These are phyloP conservation scores for Dendrocincla fuliginosa DNA, from an alignment of 2,797 vertebrate species.

Conservation along the genomic window DNA sequence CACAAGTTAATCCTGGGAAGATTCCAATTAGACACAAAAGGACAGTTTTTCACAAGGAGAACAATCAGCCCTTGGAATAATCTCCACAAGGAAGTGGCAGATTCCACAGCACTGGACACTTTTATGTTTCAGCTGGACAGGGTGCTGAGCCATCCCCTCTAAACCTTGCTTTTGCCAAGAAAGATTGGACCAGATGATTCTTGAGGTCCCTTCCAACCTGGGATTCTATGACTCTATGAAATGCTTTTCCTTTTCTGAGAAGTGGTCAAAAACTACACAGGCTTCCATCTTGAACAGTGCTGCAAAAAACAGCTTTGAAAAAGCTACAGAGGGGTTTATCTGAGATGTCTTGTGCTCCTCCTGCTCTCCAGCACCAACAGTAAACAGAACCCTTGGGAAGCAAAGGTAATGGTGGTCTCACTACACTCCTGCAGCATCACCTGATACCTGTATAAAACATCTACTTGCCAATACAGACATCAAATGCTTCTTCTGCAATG, in stretches of 20 bases:
- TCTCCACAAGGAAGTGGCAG: background rate
- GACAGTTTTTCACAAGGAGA: background rate
- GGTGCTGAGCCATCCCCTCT: background rate
- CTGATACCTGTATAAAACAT: background rate
- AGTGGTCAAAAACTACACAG: background rate
- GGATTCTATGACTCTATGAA: background rate
- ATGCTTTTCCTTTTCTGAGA: background rate
- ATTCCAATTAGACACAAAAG: background rate
- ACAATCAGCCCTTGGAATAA: background rate
- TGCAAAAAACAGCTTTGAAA: background rate
- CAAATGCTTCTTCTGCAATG: background rate
- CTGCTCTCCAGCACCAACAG: background rate
- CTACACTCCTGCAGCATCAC: background rate
- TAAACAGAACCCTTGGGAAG: background rate
- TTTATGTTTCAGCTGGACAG: background rate
- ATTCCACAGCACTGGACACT: background rate
- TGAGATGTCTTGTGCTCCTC: background rate
- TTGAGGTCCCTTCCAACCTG: background rate
- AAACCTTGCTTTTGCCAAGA: background rate
- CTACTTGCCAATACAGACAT: background rate
- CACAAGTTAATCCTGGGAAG: background rate
- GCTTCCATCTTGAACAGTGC: background rate
- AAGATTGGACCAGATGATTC: background rate
- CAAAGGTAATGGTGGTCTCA: background rate
- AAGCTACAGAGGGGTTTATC: background rate